phyloP scores from a whole-genome alignment of 1,140 invertebrate genomes.

The Cotesia glomerata region DNA sequence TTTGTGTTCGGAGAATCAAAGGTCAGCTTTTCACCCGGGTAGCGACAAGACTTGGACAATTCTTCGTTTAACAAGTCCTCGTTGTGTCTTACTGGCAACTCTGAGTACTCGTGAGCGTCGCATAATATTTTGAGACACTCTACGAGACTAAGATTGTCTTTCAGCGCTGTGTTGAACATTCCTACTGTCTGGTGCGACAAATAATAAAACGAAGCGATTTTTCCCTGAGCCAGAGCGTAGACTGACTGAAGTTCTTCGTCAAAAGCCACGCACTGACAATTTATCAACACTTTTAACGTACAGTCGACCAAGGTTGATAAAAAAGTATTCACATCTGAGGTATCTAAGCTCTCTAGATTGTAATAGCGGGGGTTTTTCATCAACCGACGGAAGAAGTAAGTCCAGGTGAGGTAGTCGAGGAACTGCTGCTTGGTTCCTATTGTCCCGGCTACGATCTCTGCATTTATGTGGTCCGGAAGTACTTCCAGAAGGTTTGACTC shows the following conservation, averaged over 20 bases:
- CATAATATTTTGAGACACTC: conserved; percentile 83
- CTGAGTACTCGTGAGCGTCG: conserved; percentile 88
- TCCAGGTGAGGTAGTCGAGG: conserved; percentile 97
- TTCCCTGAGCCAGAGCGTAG: conserved; percentile 84
- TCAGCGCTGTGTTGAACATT: conserved; percentile 78
- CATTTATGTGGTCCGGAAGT: conserved; percentile 96
- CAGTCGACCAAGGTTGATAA: conserved; percentile 80
- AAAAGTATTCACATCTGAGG: conserved; percentile 75
- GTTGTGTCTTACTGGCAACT: conserved; percentile 97
- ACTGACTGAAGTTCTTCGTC: conserved; percentile 69
- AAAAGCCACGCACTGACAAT: conserved; percentile 79
- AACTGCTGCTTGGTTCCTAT: conserved; percentile 92
- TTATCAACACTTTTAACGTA: conserved; percentile 73
- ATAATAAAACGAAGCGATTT: conserved; percentile 97
- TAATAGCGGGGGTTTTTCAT: conserved; percentile 96
- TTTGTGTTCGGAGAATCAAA: conserved; percentile 94
- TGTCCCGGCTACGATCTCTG: conserved; percentile 95
- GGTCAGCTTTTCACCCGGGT: conserved; percentile 74
- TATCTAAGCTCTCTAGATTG: conserved; percentile 78
- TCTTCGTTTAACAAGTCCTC: conserved; percentile 96
- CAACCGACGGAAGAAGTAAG: conserved; percentile 94
- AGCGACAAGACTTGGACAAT: conserved; percentile 78
- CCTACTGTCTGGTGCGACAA: conserved; percentile 91
- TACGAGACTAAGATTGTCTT: conserved; percentile 70
- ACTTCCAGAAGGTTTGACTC: conserved; percentile 93